Percentiles rank a stretch among this genome's conserved stretches.
Evolutionary conservation across 2,113 vertebrate genomes (phyloP).

Genomic region (Porphyrio hochstetteri): DNA sequence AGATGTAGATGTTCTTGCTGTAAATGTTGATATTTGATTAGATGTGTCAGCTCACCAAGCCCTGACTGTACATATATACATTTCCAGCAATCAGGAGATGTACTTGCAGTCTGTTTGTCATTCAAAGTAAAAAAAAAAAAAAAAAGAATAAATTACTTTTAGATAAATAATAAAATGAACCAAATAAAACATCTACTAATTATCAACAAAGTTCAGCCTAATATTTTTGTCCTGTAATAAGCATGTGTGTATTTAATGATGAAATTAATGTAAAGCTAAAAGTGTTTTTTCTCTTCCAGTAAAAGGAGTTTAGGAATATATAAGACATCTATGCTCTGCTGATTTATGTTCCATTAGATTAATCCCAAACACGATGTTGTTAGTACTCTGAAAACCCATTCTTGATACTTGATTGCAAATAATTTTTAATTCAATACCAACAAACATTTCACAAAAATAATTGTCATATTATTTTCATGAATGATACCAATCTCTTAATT

Average conservation of each 20-base stretch:
- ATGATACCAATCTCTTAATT: not conserved
- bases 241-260: not conserved
- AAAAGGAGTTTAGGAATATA: not conserved
- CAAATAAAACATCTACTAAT: not conserved
- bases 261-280: not conserved
- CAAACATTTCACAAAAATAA: not conserved
- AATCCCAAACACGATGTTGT: fast-evolving
- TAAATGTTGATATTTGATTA: not conserved
- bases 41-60: not conserved
- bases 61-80: not conserved
- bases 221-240: not conserved
- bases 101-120: not conserved
- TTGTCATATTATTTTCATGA: not conserved
- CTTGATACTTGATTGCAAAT: not conserved
- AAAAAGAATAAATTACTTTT: not conserved
- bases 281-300: not conserved
- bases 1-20: not conserved
- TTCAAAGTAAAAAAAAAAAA: not conserved
- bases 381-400: not conserved
- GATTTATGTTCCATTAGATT: not conserved
- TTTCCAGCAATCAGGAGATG: not conserved
- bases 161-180: not conserved
- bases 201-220: not conserved
- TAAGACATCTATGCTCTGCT: not conserved
- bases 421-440: not conserved